Evolutionary conservation across 1,140 invertebrate species (phyloP), one percentile per base, ranked within the genome.

Genomic region (Drosophila nikananu): DNA sequence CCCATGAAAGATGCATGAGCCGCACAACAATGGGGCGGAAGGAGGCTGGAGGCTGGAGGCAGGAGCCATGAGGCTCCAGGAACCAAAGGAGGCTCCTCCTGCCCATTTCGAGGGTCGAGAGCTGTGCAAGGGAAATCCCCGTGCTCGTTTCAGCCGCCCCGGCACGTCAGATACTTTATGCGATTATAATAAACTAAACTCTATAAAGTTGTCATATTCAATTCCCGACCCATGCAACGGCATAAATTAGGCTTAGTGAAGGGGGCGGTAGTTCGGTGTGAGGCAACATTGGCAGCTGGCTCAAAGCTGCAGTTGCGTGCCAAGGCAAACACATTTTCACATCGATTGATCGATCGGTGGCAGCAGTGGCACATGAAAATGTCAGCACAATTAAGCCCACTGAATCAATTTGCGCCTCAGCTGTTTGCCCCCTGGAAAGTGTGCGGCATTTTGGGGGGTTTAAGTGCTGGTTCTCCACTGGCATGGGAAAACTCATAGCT

Each of bases 131-230:
- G 5, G 5, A 63, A 65, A 17, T 59, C 66, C 55, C 76, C 57
- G 7, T 44, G 68, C 76, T 80, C 76, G 67, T 79, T 71, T 66
- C 54, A 61, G 21, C 39, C n/a, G 37, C 52, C 75, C 52, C 74
- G 68, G 83, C 76, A 82, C 61, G 77, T 67, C 81, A 66, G 77
- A 83, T 87, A 79, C 68, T 90, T 84, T 90, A 90, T 89, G 84
- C 81, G 86, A 84, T 90, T 84, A 89, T 90, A 89, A 89, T 84
- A 89, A 89, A 89, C 84, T 86, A 71, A 81, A 86, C 78, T 86
- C 81, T 73, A 89, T 90, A 89, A 90, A 89, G 75, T 90, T 86
- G 71, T 84, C 86, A 82, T 82, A 90, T 90, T 90, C 79, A 90
- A 89, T 89, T 84, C 86, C 66, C 78, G 57, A 21, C 52, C 58